These are phyloP conservation scores for Craterocephalus amniculus DNA, from an alignment of 2,797 vertebrate genomes.

Conservation along the genomic window DNA sequence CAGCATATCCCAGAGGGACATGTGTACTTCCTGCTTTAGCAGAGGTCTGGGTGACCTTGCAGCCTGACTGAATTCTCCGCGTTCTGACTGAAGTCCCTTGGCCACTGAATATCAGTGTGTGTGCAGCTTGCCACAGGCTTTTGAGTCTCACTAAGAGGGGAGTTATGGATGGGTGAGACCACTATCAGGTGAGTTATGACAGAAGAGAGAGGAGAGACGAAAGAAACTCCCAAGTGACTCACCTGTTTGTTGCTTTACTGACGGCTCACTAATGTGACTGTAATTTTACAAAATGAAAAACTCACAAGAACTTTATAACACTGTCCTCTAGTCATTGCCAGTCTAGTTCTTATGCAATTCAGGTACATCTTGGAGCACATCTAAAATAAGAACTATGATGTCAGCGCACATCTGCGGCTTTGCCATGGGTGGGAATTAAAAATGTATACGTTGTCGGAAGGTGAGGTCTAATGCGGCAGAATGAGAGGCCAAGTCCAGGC, in stretches of 20 bases:
- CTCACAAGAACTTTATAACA: background rate
- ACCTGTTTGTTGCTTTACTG: constrained; percentile 9
- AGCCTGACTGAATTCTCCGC: constrained; percentile 50
- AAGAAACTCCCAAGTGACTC: constrained; percentile 3
- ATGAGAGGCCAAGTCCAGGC: constrained; percentile 28
- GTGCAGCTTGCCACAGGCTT: constrained; percentile 7
- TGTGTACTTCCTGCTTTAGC: constrained; percentile 53
- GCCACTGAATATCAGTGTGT: constrained; percentile 31
- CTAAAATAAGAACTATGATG: constrained; percentile 57
- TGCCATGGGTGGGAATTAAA: constrained; percentile 52
- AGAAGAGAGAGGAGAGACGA: background rate
- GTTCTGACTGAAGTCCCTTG: constrained; percentile 27
- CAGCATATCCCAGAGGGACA: constrained; percentile 55
- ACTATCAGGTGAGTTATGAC: constrained; percentile 35
- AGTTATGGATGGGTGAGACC: constrained; percentile 22
- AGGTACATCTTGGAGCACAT: constrained; percentile 43
- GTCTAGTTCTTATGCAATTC: constrained; percentile 21
- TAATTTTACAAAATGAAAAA: background rate
- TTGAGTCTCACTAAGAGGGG: constrained; percentile 28
- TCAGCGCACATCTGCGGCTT: constrained; percentile 45
- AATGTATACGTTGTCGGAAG: constrained; percentile 59
- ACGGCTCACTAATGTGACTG: background rate
- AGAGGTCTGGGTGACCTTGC: constrained; percentile 73
- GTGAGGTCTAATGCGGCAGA: constrained; percentile 45
- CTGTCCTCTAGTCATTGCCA: background rate